phyloP scores from a whole-genome alignment of 2,797 vertebrate species.

The Percopsis omiscomaycus region DNA sequence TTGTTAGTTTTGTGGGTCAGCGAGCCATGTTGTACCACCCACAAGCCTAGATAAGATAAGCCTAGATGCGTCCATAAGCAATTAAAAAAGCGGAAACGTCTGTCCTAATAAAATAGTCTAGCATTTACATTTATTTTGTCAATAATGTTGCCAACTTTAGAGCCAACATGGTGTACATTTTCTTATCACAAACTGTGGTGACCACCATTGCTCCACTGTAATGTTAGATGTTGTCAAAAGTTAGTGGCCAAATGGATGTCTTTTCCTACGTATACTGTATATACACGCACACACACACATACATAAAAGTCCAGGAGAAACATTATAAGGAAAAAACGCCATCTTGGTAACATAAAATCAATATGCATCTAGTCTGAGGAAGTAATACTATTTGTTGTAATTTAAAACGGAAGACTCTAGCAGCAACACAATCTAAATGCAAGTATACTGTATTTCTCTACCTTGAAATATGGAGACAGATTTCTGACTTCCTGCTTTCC shows the following conservation, averaged over 20 bases:
- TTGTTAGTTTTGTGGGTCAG: slow-evolving; percentile 53
- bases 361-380: slow-evolving; percentile 44
- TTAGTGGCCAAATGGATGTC: too few species aligned
- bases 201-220: slow-evolving; percentile 39
- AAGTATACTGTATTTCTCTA: slow-evolving; percentile 38
- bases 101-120: too few species aligned
- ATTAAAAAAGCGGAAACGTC: too few species aligned
- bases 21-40: slow-evolving; percentile 13
- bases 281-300: too few species aligned
- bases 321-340: slow-evolving; percentile 37
- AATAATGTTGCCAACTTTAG: too few species aligned
- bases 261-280: too few species aligned
- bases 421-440: slow-evolving; percentile 23
- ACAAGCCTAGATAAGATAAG: too few species aligned
- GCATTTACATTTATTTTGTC: too few species aligned
- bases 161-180: slow-evolving; percentile 13
- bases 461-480: slow-evolving; percentile 46
- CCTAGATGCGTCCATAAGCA: too few species aligned
- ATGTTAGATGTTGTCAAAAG: slow-evolving; percentile 25
- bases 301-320: slow-evolving; percentile 25
- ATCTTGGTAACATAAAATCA: slow-evolving; percentile 34
- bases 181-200: slow-evolving; percentile 61
- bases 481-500: slow-evolving; percentile 26
- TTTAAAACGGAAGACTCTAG: slow-evolving; percentile 24
- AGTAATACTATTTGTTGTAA: slow-evolving; percentile 44